Base-by-base conservation (phyloP, 2,888 invertebrate genomes). In the Drosophila neonasuta region DNA sequence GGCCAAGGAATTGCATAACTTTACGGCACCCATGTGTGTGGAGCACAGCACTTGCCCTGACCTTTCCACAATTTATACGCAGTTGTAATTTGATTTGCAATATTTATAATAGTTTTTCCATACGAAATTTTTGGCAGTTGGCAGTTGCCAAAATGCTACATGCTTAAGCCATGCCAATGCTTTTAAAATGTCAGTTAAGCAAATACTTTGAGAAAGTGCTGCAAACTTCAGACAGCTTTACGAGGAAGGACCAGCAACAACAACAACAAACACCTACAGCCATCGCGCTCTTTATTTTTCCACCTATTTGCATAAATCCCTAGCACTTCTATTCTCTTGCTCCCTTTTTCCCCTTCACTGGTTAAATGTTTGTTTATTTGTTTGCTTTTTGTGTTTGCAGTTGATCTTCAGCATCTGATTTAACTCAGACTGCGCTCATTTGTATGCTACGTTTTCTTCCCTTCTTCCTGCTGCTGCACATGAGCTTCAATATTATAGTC, bases 401-500 rank as follows among this genome's bases (percentile, higher is more conserved):
- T 81, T 79, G 79, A 81, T 81, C 68, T 71, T 67, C 54, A 63
- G 74, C 60, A 68, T 55, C 11, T 48, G 79, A 76, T 72, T 84
- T 84, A 50, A 48, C 55, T 55, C 46, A 55, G 32, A 52, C 45
- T 70, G 54, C 81, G 63, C 76, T 73, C 82, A 69, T 81, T 81
- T 79, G 77, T 77, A 70, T 77, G 74, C 80, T 67, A 70, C 50
- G 56, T 52, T 71, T 71, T 72, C 59, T 59, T 60, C 39, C 24
- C 34, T 17, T 10, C 1, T 24, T 24, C 24, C 24, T 24, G 24
- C 24, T 24, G 32, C 24, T 49, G 54, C 61, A 62, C 44, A 34
- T 50, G 50, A 13, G 17, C 24, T n/a, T 50, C 7, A 32, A 41
- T 41, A 3, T 42, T 15, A 54, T 32, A 30, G 17, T 15, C 15